Evolutionary conservation across 2,797 vertebrate genomes (phyloP).

Genomic region (Carapus acus): DNA sequence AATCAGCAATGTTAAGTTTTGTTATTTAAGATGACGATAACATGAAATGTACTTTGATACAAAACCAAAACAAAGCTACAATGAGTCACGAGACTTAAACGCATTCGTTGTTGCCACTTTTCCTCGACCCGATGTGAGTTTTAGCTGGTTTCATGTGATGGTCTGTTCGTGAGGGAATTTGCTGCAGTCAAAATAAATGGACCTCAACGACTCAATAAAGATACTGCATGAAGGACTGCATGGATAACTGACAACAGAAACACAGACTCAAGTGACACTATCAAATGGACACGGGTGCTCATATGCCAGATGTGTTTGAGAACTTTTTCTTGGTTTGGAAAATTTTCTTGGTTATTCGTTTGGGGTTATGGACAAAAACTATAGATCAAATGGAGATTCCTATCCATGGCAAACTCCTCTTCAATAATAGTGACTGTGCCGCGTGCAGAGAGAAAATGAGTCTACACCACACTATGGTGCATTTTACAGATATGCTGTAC

Average conservation of each 20-base stretch:
- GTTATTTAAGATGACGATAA: background rate
- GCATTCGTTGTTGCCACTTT: background rate
- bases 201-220: constrained; percentile 19
- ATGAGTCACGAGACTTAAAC: background rate
- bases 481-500: too few species aligned
- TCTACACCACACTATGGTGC: too few species aligned
- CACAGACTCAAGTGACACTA: constrained; percentile 13
- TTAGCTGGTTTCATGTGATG: constrained; percentile 3
- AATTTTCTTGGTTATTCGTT: background rate
- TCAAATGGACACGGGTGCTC: background rate
- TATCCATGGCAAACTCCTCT: background rate
- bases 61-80: background rate
- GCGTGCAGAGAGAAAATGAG: background rate
- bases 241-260: constrained; percentile 20
- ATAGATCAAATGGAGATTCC: constrained; percentile 2
- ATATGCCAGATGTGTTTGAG: background rate
- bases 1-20: background rate
- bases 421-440: background rate
- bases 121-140: background rate
- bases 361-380: background rate
- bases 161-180: constrained; percentile 9
- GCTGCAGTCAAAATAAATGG: constrained; percentile 27
- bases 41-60: background rate
- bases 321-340: constrained; percentile 2
- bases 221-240: constrained; percentile 21